phyloP scores from a whole-genome alignment of 1,140 invertebrate species.

The Oedothorax gibbosus region DNA sequence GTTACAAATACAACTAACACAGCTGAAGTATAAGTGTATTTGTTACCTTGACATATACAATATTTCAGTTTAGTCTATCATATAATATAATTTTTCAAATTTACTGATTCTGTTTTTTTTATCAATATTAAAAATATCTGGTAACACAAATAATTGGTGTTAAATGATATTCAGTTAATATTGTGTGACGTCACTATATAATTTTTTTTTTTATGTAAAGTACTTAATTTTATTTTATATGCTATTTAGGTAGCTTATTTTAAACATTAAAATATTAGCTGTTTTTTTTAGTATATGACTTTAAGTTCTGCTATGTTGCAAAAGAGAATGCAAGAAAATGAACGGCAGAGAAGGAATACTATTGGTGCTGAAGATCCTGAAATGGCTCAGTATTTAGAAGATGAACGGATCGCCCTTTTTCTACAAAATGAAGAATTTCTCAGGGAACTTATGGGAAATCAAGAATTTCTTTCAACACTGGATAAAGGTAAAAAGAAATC shows the following conservation, averaged over 20 bases:
- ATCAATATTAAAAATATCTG: too few relatives aligned
- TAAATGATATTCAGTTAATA: background rate
- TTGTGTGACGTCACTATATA: background rate
- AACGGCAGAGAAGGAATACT: constrained; percentile 65
- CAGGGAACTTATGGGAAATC: constrained; percentile 86
- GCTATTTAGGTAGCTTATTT: too few relatives aligned
- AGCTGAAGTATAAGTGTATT: too few relatives aligned
- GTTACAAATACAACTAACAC: too few relatives aligned
- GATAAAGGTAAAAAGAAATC: constrained; percentile 72
- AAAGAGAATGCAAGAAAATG: constrained; percentile 71
- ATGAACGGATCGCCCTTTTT: constrained; percentile 87
- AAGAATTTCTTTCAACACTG: constrained; percentile 88
- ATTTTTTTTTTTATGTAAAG: background rate
- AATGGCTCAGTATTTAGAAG: constrained; percentile 75
- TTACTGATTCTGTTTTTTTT: too few relatives aligned
- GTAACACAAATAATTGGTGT: too few relatives aligned
- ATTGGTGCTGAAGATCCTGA: constrained; percentile 69
- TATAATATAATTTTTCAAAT: too few relatives aligned
- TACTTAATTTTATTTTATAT: too few relatives aligned
- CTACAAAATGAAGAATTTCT: constrained; percentile 94
- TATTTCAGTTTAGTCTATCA: too few relatives aligned
- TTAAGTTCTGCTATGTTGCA: constrained; percentile 69
- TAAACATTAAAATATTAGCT: too few relatives aligned
- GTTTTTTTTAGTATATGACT: constrained; percentile 58
- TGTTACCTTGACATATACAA: too few relatives aligned